Percentiles rank a stretch among this genome's conserved stretches.
Evolutionary conservation across 2,888 invertebrate species (phyloP).

Genomic region (Iphiclides podalirius): DNA sequence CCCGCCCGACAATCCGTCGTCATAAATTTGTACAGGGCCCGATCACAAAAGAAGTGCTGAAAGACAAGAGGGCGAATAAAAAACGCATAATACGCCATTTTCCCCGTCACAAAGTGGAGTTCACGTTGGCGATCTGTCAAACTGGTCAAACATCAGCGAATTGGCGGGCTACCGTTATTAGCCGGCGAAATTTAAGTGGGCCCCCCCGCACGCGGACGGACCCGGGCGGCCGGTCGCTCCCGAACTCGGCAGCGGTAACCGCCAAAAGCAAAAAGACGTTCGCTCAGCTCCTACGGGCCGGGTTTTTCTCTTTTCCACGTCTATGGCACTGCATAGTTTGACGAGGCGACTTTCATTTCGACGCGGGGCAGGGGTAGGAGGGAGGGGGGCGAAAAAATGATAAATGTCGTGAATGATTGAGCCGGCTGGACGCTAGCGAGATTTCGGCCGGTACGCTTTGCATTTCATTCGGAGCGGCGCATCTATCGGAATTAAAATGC

Average conservation of each 20-base stretch:
- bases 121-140: constrained; percentile 77
- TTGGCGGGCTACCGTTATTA: constrained; percentile 56
- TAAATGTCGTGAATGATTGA: constrained; percentile 77
- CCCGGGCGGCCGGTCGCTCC: constrained; percentile 35
- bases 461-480: constrained; percentile 41
- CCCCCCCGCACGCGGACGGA: constrained; percentile 36
- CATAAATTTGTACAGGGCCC: constrained; percentile 56
- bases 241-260: constrained; percentile 48
- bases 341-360: constrained; percentile 64
- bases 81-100: constrained; percentile 76
- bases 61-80: constrained; percentile 72
- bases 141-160: constrained; percentile 72
- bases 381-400: constrained; percentile 63
- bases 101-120: constrained; percentile 70
- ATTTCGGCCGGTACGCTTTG: constrained; percentile 52
- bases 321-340: constrained; percentile 69
- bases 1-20: constrained; percentile 61
- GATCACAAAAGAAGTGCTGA: constrained; percentile 76
- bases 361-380: too few relatives aligned
- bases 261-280: constrained; percentile 70
- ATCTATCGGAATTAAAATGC: constrained; percentile 62
- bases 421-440: constrained; percentile 58
- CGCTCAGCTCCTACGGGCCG: constrained; percentile 61
- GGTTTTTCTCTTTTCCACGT: constrained; percentile 63
- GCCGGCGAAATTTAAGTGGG: constrained; percentile 54